Percentiles rank a stretch among this genome's conserved stretches.
phyloP scores from a whole-genome alignment of 2,113 vertebrate genomes.

The Rhinolophus sinicus region DNA sequence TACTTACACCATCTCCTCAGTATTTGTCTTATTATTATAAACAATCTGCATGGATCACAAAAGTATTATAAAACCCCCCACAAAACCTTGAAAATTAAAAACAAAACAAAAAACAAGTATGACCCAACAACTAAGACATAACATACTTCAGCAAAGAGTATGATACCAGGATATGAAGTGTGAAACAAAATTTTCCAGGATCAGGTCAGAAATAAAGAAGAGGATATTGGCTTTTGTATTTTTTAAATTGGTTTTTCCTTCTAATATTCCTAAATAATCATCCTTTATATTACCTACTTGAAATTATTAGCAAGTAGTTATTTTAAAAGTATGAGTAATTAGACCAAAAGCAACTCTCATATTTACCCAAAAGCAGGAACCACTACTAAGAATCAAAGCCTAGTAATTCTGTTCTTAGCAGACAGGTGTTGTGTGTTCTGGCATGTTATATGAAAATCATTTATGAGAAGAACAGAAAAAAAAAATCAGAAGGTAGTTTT shows the following conservation, averaged over 20 bases:
- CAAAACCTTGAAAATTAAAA: background rate
- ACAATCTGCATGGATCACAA: background rate
- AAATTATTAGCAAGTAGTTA: conserved; percentile 69
- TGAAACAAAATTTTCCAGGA: conserved; percentile 6
- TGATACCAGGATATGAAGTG: background rate
- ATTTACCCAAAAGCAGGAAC: conserved; percentile 79
- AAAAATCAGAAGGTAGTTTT: conserved; percentile 72
- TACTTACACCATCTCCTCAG: background rate
- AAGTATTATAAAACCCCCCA: background rate
- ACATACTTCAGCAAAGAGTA: background rate
- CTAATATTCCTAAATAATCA: conserved; percentile 41
- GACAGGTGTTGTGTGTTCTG: conserved; percentile 78
- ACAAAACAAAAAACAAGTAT: background rate
- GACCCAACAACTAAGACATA: background rate
- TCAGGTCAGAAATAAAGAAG: conserved; percentile 9
- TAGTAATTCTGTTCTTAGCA: conserved; percentile 75
- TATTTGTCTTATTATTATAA: conserved; percentile 32
- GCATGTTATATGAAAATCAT: conserved; percentile 80
- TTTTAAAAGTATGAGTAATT: conserved; percentile 78
- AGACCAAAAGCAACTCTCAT: conserved; percentile 73
- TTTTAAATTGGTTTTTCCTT: conserved; percentile 6
- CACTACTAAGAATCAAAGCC: conserved; percentile 77
- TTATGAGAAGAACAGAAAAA: conserved; percentile 80
- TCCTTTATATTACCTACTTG: conserved; percentile 1
- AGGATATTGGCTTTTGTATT: background rate